Percentiles rank a stretch among this genome's conserved stretches.
These are phyloP conservation scores for Drosophila pseudotakahashii DNA, from an alignment of 2,888 invertebrate genomes.

Conservation along the genomic window DNA sequence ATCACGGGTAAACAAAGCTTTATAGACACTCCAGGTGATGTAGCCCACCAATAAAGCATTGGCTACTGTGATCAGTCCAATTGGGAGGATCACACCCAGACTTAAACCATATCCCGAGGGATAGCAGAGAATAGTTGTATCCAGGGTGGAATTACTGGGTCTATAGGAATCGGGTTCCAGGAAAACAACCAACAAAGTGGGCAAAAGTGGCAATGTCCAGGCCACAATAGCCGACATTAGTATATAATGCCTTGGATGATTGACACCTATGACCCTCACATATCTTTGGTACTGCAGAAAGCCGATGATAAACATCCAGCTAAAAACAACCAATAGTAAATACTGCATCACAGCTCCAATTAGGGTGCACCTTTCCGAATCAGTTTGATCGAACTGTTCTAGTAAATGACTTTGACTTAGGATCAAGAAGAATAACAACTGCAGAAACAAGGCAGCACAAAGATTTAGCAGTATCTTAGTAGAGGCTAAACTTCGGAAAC, in stretches of 20 bases:
- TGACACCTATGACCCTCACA: conserved; percentile 87
- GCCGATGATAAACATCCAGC: conserved; percentile 90
- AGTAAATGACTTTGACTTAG: conserved; percentile 70
- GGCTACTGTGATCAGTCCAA: conserved; percentile 85
- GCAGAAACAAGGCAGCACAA: conserved; percentile 87
- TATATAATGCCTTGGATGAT: conserved; percentile 87
- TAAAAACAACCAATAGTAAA: conserved; percentile 88
- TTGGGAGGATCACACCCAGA: conserved; percentile 85
- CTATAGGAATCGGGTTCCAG: conserved; percentile 85
- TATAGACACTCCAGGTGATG: conserved; percentile 84
- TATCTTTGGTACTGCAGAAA: conserved; percentile 88
- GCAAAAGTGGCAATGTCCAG: conserved; percentile 87
- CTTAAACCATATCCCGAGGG: conserved; percentile 85
- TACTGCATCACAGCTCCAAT: conserved; percentile 88
- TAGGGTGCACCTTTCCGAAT: conserved; percentile 85
- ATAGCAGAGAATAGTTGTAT: conserved; percentile 85
- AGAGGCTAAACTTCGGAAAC: conserved; percentile 87
- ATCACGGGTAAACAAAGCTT: conserved; percentile 83
- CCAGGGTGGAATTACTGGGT: conserved; percentile 55
- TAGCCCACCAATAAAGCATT: conserved; percentile 86
- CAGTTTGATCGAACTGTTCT: conserved; percentile 34
- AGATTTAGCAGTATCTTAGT: conserved; percentile 88
- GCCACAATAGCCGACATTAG: conserved; percentile 87
- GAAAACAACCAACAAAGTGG: conserved; percentile 85
- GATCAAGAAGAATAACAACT: conserved; percentile 85